Evolutionary conservation across 2,888 invertebrate species (phyloP).

Genomic region (Smittia aterrima): DNA sequence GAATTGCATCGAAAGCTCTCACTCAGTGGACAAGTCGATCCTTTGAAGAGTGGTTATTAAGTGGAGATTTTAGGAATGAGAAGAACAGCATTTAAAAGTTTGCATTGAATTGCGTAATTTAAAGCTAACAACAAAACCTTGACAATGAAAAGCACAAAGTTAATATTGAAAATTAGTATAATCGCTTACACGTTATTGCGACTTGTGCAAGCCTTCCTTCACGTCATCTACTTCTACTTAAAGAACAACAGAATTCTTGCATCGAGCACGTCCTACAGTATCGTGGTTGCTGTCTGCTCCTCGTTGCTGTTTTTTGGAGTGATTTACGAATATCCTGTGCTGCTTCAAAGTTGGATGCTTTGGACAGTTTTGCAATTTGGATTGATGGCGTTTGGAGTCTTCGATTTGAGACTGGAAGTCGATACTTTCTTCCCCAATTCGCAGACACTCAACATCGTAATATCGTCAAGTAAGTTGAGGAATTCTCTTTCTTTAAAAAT

Average conservation of each 20-base stretch:
- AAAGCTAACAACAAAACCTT: background rate
- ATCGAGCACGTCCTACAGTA: background rate
- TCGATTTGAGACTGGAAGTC: background rate
- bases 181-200: background rate
- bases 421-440: background rate
- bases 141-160: constrained; percentile 10
- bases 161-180: background rate
- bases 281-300: background rate
- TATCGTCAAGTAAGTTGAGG: constrained; percentile 12
- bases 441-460: background rate
- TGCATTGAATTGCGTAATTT: background rate
- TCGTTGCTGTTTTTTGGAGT: background rate
- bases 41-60: background rate
- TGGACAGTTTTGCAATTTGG: background rate
- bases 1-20: too few species aligned
- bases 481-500: too few species aligned
- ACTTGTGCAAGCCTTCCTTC: background rate
- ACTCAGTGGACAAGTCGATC: too few species aligned
- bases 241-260: background rate
- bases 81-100: background rate
- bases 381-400: background rate
- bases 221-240: background rate
- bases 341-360: constrained; percentile 10
- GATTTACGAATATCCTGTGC: background rate
- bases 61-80: background rate